These are phyloP conservation scores for Diceros bicornis DNA, from an alignment of 2,797 vertebrate species.

Conservation along the genomic window DNA sequence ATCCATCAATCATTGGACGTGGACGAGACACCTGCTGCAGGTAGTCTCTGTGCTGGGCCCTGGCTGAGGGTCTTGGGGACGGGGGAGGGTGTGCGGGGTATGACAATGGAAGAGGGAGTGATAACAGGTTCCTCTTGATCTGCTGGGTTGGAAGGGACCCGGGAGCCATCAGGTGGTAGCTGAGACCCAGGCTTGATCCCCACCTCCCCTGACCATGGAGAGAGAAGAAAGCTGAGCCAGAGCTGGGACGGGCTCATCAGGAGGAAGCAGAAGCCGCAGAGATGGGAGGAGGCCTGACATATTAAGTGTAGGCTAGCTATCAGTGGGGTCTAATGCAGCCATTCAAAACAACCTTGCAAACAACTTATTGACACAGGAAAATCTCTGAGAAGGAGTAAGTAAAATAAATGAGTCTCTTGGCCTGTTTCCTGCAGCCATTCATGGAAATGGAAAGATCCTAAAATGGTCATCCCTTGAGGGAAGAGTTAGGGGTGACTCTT, in stretches of 20 bases:
- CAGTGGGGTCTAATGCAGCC: not conserved
- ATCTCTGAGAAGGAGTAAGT: not conserved
- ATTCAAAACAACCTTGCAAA: not conserved
- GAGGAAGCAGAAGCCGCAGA: not conserved
- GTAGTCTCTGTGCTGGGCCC: not conserved
- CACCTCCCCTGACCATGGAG: too few species aligned
- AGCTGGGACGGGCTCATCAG: not conserved
- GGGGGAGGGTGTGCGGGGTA: not conserved
- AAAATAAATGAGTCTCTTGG: not conserved
- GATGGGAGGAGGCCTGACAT: not conserved
- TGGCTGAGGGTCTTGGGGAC: not conserved
- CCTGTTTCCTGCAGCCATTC: not conserved
- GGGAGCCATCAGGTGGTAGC: not conserved
- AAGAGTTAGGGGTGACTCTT: not conserved
- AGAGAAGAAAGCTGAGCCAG: not conserved
- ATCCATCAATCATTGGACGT: not conserved
- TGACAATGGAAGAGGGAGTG: not conserved
- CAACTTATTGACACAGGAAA: too few species aligned
- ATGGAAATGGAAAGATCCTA: not conserved
- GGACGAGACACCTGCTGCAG: rapidly evolving
- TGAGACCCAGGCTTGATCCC: not conserved
- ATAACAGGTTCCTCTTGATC: rapidly evolving
- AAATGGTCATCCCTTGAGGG: not conserved
- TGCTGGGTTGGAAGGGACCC: not conserved
- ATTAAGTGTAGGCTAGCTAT: too few species aligned